A percentile compares a stretch with the other conserved stretches of the same genome.
These are phyloP conservation scores for Rallus crepitans DNA, from an alignment of 2,797 vertebrate species.

Conservation along the genomic window DNA sequence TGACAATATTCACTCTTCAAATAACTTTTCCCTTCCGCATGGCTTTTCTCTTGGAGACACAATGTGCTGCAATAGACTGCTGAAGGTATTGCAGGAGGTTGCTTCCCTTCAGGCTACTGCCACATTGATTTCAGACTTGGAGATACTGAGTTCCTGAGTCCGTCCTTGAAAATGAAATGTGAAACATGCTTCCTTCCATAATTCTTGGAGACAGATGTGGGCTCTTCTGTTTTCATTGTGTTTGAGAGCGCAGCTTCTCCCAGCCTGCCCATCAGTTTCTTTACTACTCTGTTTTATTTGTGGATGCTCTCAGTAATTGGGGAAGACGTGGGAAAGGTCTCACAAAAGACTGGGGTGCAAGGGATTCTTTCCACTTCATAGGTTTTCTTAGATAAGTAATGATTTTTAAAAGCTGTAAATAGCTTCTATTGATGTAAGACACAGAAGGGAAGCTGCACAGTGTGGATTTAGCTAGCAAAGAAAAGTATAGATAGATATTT, in stretches of 20 bases:
- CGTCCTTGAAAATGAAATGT: background rate
- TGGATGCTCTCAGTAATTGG: background rate
- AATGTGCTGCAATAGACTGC: background rate
- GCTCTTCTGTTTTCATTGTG: fast-evolving
- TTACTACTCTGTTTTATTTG: background rate
- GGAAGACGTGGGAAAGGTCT: background rate
- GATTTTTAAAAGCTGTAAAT: background rate
- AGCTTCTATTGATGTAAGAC: background rate
- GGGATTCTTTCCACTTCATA: background rate
- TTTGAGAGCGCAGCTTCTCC: background rate
- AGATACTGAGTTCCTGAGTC: background rate
- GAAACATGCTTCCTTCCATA: fast-evolving
- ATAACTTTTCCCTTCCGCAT: background rate
- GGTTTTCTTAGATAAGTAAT: background rate
- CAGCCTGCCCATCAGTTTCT: background rate
- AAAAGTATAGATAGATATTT: background rate
- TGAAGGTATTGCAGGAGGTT: background rate
- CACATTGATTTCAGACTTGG: background rate
- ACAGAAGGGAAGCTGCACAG: background rate
- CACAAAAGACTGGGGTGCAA: background rate
- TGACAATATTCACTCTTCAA: background rate
- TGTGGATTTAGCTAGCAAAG: background rate
- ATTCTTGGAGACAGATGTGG: background rate
- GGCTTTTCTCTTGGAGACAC: background rate
- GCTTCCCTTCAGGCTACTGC: fast-evolving